phyloP scores from a whole-genome alignment of 2,888 invertebrate species.

The Automeris io region DNA sequence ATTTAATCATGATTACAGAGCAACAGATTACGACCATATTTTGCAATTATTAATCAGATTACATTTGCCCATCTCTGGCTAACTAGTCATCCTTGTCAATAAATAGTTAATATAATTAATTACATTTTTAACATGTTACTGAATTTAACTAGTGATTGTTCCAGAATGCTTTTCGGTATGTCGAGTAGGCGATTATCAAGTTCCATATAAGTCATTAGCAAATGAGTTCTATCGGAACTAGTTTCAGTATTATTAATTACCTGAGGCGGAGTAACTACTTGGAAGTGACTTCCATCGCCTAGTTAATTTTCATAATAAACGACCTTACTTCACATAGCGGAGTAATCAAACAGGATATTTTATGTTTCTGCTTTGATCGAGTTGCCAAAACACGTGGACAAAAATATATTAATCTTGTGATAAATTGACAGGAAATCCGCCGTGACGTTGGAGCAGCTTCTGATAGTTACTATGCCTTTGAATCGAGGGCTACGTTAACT shows the following conservation, averaged over 20 bases:
- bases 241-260: not conserved
- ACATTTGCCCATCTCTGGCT: no score
- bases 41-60: no score
- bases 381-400: slow-evolving; percentile 26
- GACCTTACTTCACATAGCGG: not conserved
- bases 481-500: no score
- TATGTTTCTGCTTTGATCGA: slow-evolving; percentile 18
- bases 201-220: not conserved
- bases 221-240: not conserved
- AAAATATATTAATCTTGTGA: slow-evolving; percentile 10
- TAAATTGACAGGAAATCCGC: slow-evolving; percentile 36
- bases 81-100: no score
- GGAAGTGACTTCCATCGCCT: not conserved
- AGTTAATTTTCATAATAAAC: not conserved
- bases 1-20: no score
- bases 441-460: slow-evolving; percentile 10
- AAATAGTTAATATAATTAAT: no score
- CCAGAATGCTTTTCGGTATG: no score
- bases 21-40: no score
- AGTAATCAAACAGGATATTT: not conserved
- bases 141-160: no score
- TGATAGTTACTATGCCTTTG: no score
- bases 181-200: not conserved
- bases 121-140: no score
- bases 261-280: not conserved